A percentile compares a stretch with the other conserved stretches of the same genome.
Evolutionary conservation across 2,113 vertebrate genomes (phyloP).

Genomic region (Halichoeres trimaculatus): DNA sequence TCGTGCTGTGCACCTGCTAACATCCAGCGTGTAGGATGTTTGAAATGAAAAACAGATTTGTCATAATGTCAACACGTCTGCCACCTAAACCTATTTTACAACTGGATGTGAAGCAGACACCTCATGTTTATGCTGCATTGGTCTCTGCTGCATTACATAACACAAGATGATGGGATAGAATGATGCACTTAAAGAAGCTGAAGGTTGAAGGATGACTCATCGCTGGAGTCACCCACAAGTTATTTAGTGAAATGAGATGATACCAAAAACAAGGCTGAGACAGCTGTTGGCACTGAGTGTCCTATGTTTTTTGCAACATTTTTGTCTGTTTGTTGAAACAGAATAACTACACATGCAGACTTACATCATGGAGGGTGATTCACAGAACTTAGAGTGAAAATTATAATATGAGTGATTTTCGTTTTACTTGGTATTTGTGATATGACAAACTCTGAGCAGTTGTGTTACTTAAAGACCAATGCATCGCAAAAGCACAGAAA

Average conservation of each 20-base stretch:
- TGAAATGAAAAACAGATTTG: slow-evolving; percentile 15
- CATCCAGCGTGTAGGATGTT: slow-evolving; percentile 8
- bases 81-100: slow-evolving; percentile 7
- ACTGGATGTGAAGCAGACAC: slow-evolving; percentile 21
- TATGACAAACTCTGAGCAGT: too few relatives aligned
- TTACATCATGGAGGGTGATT: not conserved
- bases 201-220: slow-evolving; percentile 52
- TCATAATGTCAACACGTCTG: slow-evolving; percentile 14
- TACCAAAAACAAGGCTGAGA: not conserved
- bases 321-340: not conserved
- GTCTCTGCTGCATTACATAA: slow-evolving; percentile 38
- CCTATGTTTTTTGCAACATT: not conserved
- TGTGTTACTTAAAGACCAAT: too few relatives aligned
- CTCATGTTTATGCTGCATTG: slow-evolving; percentile 44
- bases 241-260: slow-evolving; percentile 15
- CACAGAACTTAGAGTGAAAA: not conserved
- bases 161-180: slow-evolving; percentile 40
- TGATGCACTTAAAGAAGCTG: slow-evolving; percentile 45
- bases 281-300: not conserved
- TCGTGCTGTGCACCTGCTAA: not conserved
- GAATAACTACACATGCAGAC: not conserved
- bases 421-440: too few relatives aligned
- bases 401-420: too few relatives aligned
- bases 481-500: not conserved
- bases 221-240: not conserved